These are phyloP conservation scores for Toxonevra muliebris DNA, from an alignment of 2,888 invertebrate species.

Conservation along the genomic window DNA sequence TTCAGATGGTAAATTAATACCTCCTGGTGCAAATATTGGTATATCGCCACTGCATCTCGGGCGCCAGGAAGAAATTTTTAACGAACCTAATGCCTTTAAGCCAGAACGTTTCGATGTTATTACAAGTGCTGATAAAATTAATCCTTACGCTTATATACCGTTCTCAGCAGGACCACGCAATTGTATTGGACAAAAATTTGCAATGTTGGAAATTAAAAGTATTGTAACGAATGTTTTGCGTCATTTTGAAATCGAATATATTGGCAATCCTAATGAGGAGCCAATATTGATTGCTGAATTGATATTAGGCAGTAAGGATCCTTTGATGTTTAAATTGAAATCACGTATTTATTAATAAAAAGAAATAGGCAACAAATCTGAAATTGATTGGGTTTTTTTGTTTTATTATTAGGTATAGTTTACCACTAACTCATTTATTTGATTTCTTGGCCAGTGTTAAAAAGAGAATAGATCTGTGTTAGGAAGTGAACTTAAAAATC, in stretches of 20 bases:
- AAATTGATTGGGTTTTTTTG: too few relatives aligned
- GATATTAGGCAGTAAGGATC: constrained; percentile 41
- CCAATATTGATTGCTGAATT: constrained; percentile 40
- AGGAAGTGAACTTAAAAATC: too few relatives aligned
- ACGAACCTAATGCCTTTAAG: constrained; percentile 42
- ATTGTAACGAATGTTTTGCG: constrained; percentile 42
- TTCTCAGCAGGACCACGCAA: constrained; percentile 48
- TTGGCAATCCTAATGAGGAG: constrained; percentile 25
- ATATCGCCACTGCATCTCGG: constrained; percentile 36
- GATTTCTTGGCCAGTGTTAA: too few relatives aligned
- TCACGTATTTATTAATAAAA: constrained; percentile 2
- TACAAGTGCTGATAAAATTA: constrained; percentile 22
- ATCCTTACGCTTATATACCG: constrained; percentile 46
- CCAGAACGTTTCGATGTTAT: constrained; percentile 45
- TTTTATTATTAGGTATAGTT: too few relatives aligned
- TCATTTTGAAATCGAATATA: constrained; percentile 39
- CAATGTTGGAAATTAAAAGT: constrained; percentile 47
- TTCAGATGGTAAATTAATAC: constrained; percentile 41
- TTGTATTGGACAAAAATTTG: constrained; percentile 49
- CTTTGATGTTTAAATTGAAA: constrained; percentile 37
- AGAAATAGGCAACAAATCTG: too few relatives aligned
- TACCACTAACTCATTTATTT: too few relatives aligned
- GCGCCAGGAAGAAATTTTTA: constrained; percentile 37
- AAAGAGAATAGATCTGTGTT: too few relatives aligned
- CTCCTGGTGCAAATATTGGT: constrained; percentile 40